Base-by-base conservation (phyloP, 1,140 invertebrate genomes). In the Drosophila pruinosa region DNA sequence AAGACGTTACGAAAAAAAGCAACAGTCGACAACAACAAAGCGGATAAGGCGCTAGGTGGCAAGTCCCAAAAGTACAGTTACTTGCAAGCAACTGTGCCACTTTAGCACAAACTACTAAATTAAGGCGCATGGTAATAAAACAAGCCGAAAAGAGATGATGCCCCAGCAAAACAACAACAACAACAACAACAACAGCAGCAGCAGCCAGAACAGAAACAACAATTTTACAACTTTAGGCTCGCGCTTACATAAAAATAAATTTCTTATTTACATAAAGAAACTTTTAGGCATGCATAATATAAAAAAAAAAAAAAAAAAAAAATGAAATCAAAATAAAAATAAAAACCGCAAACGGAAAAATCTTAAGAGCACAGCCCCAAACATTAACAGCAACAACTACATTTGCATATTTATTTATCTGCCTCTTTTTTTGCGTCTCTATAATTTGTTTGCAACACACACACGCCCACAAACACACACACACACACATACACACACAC, bases 181-280 rank as follows among this genome's bases (percentile, higher is more conserved):
- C 45, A 47, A 14, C 52, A 63, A 47, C 36, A 31, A 22, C 53
- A 52, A 63, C 64, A 64, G 22, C 28, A 39, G 31, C 69, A 78
- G n/a, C 36, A 31, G 17, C 53, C 45, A 63, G 58, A 64, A 19
- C 28, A 39, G 31, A 62, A 78, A 70, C 64, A 83, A 86, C 77
- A 88, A 75, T 86, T 88, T 86, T 88, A 86, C 70, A 86, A 86
- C 81, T 86, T 86, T 80, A 86, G 82, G 82, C 82, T 72, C 65
- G 74, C 81, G 81, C 73, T 71, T 72, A 88, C 81, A 86, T 88
- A 88, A 88, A 88, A 88, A 88, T 78, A 88, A 88, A 88, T 82
- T 89, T 88, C 83, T 82, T 89, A 88, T 88, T 88, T 88, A 88
- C 83, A 88, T 88, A 88, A 78, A 78, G 82, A 89, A 88, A 88